phyloP scores from a whole-genome alignment of 1,140 invertebrate genomes.

The Aphelenchoides fujianensis region DNA sequence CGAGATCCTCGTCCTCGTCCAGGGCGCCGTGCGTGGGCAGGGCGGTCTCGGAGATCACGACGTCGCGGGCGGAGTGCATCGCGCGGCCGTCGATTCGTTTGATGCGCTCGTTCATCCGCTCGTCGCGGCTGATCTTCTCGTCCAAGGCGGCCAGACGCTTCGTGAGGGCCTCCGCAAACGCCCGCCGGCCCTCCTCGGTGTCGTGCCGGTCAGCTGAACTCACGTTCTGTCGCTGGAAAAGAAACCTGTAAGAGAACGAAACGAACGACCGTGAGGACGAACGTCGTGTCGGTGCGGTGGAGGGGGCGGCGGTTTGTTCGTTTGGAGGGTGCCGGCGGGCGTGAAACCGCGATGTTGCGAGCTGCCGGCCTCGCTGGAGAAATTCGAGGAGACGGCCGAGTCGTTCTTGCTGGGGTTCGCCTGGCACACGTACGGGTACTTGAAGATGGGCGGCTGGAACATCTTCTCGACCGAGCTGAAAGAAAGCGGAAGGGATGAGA shows the following conservation, averaged over 20 bases:
- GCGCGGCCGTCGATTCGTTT: conserved; percentile 21
- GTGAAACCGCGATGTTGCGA: neutral
- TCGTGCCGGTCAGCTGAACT: conserved; percentile 29
- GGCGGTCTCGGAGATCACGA: conserved; percentile 7
- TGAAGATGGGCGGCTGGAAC: conserved; percentile 32
- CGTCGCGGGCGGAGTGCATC: conserved; percentile 26
- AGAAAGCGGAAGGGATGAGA: neutral
- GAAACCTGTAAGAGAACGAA: neutral
- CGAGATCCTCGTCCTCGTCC: conserved; percentile 31
- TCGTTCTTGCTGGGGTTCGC: conserved; percentile 41
- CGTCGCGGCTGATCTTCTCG: conserved; percentile 20
- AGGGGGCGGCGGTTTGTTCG: neutral
- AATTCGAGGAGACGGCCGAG: conserved; percentile 44
- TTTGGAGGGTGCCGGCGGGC: neutral
- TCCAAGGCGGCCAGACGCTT: conserved; percentile 34
- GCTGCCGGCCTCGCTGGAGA: conserved; percentile 38
- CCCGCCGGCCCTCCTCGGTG: conserved; percentile 34
- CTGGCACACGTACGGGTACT: conserved; percentile 38
- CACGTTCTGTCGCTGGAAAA: neutral
- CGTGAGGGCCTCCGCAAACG: conserved; percentile 38
- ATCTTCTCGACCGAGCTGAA: conserved; percentile 30
- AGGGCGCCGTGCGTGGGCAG: conserved; percentile 2
- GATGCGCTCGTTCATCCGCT: conserved; percentile 32
- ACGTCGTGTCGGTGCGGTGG: neutral
- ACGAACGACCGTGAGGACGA: neutral